These are phyloP conservation scores for Lithosia quadra DNA, from an alignment of 2,888 invertebrate genomes.

Conservation along the genomic window DNA sequence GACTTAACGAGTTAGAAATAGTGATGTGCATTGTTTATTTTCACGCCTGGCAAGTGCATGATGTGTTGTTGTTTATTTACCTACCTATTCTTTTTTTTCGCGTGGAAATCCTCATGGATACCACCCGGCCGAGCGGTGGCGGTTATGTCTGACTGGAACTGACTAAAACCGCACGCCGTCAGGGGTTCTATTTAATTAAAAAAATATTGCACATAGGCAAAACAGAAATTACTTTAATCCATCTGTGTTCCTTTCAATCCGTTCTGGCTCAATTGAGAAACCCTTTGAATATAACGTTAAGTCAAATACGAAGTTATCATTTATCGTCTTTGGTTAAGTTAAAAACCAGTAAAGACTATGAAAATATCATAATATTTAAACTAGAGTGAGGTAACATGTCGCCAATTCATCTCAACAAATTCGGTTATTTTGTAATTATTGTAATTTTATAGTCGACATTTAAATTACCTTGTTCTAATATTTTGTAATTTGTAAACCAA, in stretches of 20 bases:
- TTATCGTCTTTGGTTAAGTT: neutral
- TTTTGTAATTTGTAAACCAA: neutral
- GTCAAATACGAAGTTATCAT: no score
- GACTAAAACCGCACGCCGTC: no score
- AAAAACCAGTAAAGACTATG: neutral
- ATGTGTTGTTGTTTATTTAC: no score
- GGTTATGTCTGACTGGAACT: no score
- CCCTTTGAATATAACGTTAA: neutral
- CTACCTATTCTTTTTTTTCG: no score
- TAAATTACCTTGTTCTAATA: neutral
- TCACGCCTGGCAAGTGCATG: no score
- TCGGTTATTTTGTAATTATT: neutral
- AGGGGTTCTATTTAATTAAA: no score
- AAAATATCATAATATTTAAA: neutral
- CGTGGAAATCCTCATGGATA: no score
- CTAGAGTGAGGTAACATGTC: neutral
- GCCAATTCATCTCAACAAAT: neutral
- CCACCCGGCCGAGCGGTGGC: no score
- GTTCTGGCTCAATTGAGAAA: neutral
- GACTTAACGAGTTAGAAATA: constrained; percentile 5
- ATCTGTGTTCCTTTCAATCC: no score
- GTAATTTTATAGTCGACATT: neutral
- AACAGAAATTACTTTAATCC: no score
- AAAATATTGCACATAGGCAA: no score
- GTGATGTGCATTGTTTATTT: neutral